A percentile compares a stretch with the other conserved stretches of the same genome.
Conservation (phyloP, 2,113 vertebrate species). For the Bubalus kerabau region DNA sequence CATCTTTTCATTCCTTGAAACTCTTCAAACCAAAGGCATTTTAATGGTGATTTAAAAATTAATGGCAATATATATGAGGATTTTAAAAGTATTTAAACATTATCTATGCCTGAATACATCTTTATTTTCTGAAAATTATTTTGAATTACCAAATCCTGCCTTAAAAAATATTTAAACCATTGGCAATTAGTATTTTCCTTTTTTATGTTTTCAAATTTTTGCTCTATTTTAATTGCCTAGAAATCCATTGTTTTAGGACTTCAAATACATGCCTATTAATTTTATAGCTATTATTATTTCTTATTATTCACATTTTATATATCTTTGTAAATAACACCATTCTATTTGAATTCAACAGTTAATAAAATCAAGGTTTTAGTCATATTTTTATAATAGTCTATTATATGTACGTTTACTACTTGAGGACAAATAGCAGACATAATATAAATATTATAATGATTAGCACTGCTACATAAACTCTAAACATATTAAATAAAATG, state of each 20-base stretch:
- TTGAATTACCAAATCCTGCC: not conserved
- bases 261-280: not conserved
- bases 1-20: not conserved
- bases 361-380: conserved; percentile 24
- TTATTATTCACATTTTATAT: not conserved
- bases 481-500: not conserved
- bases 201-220: not conserved
- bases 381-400: not conserved
- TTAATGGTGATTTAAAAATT: not conserved
- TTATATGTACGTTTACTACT: not conserved
- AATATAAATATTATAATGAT: not conserved
- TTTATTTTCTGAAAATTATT: not conserved
- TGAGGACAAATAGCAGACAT: not conserved
- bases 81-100: not conserved
- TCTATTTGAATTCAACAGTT: not conserved
- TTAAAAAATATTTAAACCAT: not conserved
- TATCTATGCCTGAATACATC: not conserved
- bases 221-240: not conserved
- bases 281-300: not conserved
- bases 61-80: not conserved
- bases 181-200: not conserved
- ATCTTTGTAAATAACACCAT: not conserved
- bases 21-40: not conserved
- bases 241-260: not conserved
- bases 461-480: not conserved